Evolutionary conservation across 1,140 invertebrate species (phyloP).

Genomic region (Polypedilum pembai): DNA sequence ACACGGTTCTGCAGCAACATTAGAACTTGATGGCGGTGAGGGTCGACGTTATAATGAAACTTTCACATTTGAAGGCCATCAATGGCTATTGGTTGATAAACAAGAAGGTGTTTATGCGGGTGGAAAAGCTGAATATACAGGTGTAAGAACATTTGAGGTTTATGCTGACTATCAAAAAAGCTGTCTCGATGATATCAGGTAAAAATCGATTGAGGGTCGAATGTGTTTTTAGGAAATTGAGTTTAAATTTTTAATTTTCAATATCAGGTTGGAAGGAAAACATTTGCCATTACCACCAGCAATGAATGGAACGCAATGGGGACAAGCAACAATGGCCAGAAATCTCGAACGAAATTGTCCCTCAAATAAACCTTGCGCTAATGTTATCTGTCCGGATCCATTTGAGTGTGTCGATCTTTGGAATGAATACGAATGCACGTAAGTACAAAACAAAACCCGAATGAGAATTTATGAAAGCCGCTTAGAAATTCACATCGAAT

Average conservation of each 20-base stretch:
- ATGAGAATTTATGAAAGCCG: too few species aligned
- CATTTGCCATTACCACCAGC: slow-evolving; percentile 85
- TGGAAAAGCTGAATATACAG: slow-evolving; percentile 90
- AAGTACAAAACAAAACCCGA: slow-evolving; percentile 46
- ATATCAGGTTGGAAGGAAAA: slow-evolving; percentile 72
- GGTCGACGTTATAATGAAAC: slow-evolving; percentile 91
- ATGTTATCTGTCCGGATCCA: slow-evolving; percentile 83
- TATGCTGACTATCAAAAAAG: slow-evolving; percentile 90
- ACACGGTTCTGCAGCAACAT: slow-evolving; percentile 86
- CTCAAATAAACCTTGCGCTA: slow-evolving; percentile 88
- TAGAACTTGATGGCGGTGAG: slow-evolving; percentile 92
- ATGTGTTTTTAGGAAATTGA: neutral
- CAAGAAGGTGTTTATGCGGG: slow-evolving; percentile 92
- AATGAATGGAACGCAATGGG: slow-evolving; percentile 91
- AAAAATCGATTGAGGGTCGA: slow-evolving; percentile 30
- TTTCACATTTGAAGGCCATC: slow-evolving; percentile 82
- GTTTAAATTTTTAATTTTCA: slow-evolving; percentile 15
- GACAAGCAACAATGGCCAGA: slow-evolving; percentile 82
- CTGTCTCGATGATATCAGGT: slow-evolving; percentile 60
- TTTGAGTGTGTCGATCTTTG: slow-evolving; percentile 94
- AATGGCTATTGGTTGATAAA: slow-evolving; percentile 86
- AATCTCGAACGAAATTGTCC: slow-evolving; percentile 86
- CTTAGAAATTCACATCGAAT: too few species aligned
- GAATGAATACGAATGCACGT: slow-evolving; percentile 97
- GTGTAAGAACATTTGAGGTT: slow-evolving; percentile 84